phyloP scores from a whole-genome alignment of 2,797 vertebrate species.

The Notolabrus celidotus region DNA sequence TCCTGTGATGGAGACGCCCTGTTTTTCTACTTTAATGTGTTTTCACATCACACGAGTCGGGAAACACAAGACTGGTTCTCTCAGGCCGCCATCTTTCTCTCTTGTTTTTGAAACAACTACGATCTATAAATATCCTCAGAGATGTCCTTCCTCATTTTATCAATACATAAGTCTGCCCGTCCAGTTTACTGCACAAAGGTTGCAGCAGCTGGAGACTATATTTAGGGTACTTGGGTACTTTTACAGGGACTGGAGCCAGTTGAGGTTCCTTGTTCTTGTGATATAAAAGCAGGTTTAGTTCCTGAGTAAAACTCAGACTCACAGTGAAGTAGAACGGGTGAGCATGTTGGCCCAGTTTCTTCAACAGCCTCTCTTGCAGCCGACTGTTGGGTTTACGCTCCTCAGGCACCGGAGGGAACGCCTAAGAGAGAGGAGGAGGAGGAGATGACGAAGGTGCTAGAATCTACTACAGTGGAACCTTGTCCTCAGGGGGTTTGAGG shows the following conservation, averaged over 20 bases:
- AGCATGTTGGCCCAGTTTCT: slow-evolving; percentile 95
- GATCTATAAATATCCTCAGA: too few relatives aligned
- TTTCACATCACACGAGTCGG: not conserved
- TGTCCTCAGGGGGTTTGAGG: not conserved
- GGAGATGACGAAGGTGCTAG: not conserved
- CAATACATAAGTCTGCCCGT: too few relatives aligned
- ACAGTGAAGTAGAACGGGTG: slow-evolving; percentile 93
- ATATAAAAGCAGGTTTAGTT: not conserved
- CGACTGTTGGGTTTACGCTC: slow-evolving; percentile 93
- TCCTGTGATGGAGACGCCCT: not conserved
- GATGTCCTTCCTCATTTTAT: too few relatives aligned
- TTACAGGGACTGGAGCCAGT: too few relatives aligned
- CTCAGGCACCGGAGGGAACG: slow-evolving; percentile 92
- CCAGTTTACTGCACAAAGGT: too few relatives aligned
- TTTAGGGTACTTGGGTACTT: not conserved
- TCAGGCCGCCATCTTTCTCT: not conserved
- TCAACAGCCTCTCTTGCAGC: slow-evolving; percentile 95
- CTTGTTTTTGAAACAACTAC: too few relatives aligned
- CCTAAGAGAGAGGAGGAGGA: slow-evolving; percentile 69
- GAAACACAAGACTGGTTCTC: not conserved
- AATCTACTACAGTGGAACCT: too few relatives aligned
- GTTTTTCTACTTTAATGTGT: too few relatives aligned
- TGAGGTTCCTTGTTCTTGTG: not conserved
- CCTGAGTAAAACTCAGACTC: slow-evolving; percentile 50
- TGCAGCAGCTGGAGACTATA: too few relatives aligned